Evolutionary conservation across 2,888 invertebrate species (phyloP).

Genomic region (Dryomyza anilis): DNA sequence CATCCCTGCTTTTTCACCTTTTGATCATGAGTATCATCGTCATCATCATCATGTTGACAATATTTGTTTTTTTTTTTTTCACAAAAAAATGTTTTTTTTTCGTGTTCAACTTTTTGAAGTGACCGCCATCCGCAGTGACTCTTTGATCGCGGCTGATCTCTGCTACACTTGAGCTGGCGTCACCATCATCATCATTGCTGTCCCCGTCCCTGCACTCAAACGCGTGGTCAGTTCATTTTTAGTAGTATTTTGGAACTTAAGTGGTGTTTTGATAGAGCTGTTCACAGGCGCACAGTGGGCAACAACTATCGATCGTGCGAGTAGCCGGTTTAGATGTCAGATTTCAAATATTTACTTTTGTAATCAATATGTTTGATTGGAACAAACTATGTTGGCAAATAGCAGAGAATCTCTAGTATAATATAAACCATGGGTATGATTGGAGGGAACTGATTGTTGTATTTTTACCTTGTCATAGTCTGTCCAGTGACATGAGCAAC

Average conservation of each 20-base stretch:
- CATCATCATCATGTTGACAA: background rate
- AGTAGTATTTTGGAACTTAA: too few relatives aligned
- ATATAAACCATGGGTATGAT: too few relatives aligned
- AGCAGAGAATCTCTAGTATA: background rate
- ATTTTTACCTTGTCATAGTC: too few relatives aligned
- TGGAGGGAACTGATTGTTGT: too few relatives aligned
- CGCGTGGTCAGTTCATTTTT: too few relatives aligned
- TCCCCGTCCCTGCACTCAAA: too few relatives aligned
- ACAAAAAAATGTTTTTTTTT: background rate
- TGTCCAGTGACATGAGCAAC: too few relatives aligned
- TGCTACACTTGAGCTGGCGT: constrained; percentile 11
- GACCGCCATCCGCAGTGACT: constrained; percentile 1
- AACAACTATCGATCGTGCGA: background rate
- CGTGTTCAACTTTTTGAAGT: constrained; percentile 8
- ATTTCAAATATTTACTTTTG: constrained; percentile 11
- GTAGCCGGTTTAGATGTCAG: background rate
- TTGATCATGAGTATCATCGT: too few relatives aligned
- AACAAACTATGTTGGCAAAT: background rate
- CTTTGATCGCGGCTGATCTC: constrained; percentile 11
- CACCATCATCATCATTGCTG: too few relatives aligned
- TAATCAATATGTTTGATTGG: background rate
- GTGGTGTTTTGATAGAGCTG: constrained; percentile 25
- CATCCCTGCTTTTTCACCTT: background rate
- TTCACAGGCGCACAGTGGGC: constrained; percentile 6
- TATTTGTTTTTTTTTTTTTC: background rate